Base-by-base conservation (phyloP, 2,797 vertebrate genomes). In the Triplophysa bombifrons region DNA sequence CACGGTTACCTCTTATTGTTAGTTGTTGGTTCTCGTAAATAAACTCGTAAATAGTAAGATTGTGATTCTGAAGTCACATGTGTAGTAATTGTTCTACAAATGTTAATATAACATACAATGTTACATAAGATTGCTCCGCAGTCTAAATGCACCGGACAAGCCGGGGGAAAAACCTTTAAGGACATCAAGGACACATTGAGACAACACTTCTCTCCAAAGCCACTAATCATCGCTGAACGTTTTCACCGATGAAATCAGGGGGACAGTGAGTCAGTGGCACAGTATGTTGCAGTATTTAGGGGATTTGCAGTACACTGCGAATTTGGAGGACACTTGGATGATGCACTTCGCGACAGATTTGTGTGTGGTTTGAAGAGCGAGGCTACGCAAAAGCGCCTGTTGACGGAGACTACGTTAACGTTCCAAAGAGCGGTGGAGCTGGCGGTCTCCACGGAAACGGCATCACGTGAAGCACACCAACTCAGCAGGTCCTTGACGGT, bases 231-330 rank as follows among this genome's bases (percentile, higher is more conserved):
- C 2, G 11, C 12, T 1, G 64, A 46, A 17, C 38, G 12, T 22
- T 66, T 66, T 46, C 2, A 67, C 1, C 11, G 2, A 12, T 0
- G 13, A 41, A 48, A 67, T 46, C 41, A 67, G 20, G 67, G 34
- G 3, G 46, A 61, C 25, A 44, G 48, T 0, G 25, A 65, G 48
- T 46, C 27, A 3, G 51, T 77, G 17, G 27, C 50, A 44, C 68
- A 78, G 6, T 50, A 63, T 64, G 46, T 41, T 22, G 8, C 68
- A 53, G 74, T 70, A 20, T 25, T 77, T 46, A 69, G 67, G 50
- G 56, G 19, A 34, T 16, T 78, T 0, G 48, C 55, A 14, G 38
- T 70, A 27, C 51, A 70, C 25, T 78, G 41, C 16, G 50, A 48
- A 25, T 67, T 56, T 55, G 63, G 64, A 17, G 61, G n/a, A 22